These are phyloP conservation scores for Copidosoma floridanum DNA, from an alignment of 1,140 invertebrate genomes.

Conservation along the genomic window DNA sequence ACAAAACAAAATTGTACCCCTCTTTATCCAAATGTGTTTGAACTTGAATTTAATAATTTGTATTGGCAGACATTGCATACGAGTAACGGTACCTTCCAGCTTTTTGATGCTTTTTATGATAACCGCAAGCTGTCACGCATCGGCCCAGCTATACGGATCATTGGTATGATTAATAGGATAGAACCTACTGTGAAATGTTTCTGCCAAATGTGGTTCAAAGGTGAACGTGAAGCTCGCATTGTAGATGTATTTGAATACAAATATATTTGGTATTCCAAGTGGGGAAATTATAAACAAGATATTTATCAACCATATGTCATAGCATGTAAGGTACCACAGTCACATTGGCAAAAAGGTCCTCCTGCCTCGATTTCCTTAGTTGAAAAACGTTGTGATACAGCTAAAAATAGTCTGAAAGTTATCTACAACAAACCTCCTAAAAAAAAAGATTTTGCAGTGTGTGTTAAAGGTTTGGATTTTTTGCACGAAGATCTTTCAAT, in stretches of 20 bases:
- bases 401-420: slow-evolving; percentile 84
- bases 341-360: slow-evolving; percentile 65
- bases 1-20: slow-evolving; percentile 61
- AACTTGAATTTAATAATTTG: slow-evolving; percentile 87
- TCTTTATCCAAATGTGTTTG: slow-evolving; percentile 81
- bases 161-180: slow-evolving; percentile 87
- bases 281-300: slow-evolving; percentile 91
- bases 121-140: slow-evolving; percentile 72
- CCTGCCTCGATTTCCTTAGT: slow-evolving; percentile 86
- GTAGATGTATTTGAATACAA: slow-evolving; percentile 85
- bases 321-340: slow-evolving; percentile 80
- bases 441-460: slow-evolving; percentile 86
- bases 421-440: slow-evolving; percentile 74
- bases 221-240: slow-evolving; percentile 73
- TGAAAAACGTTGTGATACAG: slow-evolving; percentile 78
- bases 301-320: slow-evolving; percentile 90
- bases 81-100: slow-evolving; percentile 80
- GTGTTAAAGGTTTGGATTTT: slow-evolving; percentile 92
- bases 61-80: slow-evolving; percentile 85
- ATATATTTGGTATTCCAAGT: slow-evolving; percentile 91
- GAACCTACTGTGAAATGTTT: slow-evolving; percentile 78
- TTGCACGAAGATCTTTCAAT: slow-evolving; percentile 88
- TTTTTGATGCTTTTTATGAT: slow-evolving; percentile 89
- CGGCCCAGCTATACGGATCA: slow-evolving; percentile 79
- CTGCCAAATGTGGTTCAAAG: slow-evolving; percentile 90